Evolutionary conservation across 2,888 invertebrate species (phyloP).

Genomic region (Polia nebulosa): DNA sequence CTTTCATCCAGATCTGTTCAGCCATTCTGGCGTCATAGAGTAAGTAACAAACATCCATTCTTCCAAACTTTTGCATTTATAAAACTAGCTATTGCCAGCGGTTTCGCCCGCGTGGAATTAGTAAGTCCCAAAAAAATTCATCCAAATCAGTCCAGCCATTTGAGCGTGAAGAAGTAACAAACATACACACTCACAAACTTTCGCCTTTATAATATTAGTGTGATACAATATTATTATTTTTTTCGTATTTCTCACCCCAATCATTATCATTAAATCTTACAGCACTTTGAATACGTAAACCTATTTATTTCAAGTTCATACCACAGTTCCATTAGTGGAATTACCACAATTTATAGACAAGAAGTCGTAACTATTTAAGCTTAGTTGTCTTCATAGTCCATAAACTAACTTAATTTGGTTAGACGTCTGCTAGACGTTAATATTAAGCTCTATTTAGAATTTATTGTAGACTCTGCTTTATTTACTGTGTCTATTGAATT

Average conservation of each 20-base stretch:
- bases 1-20: no score
- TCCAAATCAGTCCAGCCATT: no score
- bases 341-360: slow-evolving; percentile 44
- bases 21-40: no score
- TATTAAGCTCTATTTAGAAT: slow-evolving; percentile 1
- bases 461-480: neutral
- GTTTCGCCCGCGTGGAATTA: no score
- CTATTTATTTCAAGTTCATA: slow-evolving; percentile 7
- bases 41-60: no score
- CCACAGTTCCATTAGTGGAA: slow-evolving; percentile 29
- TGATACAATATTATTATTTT: no score
- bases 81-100: no score
- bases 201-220: no score
- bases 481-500: neutral
- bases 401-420: slow-evolving; percentile 29
- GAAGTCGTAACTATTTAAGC: slow-evolving; percentile 29
- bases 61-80: no score
- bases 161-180: no score
- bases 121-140: no score
- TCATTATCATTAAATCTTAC: neutral
- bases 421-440: slow-evolving; percentile 11
- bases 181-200: no score
- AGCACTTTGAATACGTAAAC: slow-evolving; percentile 1
- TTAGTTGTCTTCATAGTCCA: slow-evolving; percentile 18
- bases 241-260: neutral